Evolutionary conservation across 2,888 invertebrate genomes (phyloP).

Genomic region (Kryphioiulus occultus): DNA sequence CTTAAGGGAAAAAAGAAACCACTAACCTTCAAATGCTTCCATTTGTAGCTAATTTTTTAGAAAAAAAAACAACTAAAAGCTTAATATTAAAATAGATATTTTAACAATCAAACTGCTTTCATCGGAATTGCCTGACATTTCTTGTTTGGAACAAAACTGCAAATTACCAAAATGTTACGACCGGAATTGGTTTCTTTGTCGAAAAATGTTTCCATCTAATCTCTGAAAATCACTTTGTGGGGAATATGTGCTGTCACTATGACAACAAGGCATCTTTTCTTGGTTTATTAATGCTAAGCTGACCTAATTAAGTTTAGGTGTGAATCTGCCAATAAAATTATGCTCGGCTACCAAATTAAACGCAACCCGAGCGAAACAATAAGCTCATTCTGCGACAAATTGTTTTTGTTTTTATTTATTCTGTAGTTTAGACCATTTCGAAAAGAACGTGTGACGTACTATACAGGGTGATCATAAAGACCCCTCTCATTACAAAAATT

Average conservation of each 20-base stretch:
- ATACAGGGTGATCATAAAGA: no score
- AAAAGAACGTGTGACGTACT: no score
- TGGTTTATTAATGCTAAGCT: not conserved
- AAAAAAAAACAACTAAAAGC: no score
- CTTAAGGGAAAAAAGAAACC: not conserved
- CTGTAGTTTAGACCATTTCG: no score
- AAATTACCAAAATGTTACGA: not conserved
- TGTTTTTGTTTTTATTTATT: no score
- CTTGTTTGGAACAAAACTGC: not conserved
- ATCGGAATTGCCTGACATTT: not conserved
- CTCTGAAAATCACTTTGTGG: not conserved
- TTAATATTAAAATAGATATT: no score
- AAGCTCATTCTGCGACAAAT: no score
- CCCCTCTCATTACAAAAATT: no score
- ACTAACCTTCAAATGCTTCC: no score
- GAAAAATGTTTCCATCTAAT: not conserved
- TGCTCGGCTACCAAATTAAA: not conserved
- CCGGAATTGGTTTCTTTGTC: not conserved
- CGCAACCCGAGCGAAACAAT: not conserved
- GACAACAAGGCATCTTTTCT: not conserved
- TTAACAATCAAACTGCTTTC: no score
- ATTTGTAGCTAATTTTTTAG: no score
- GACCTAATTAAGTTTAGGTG: not conserved
- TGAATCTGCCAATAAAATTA: constrained; percentile 4
- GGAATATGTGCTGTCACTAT: not conserved